Base-by-base conservation (phyloP, 1,140 invertebrate species). In the Physella acuta region DNA sequence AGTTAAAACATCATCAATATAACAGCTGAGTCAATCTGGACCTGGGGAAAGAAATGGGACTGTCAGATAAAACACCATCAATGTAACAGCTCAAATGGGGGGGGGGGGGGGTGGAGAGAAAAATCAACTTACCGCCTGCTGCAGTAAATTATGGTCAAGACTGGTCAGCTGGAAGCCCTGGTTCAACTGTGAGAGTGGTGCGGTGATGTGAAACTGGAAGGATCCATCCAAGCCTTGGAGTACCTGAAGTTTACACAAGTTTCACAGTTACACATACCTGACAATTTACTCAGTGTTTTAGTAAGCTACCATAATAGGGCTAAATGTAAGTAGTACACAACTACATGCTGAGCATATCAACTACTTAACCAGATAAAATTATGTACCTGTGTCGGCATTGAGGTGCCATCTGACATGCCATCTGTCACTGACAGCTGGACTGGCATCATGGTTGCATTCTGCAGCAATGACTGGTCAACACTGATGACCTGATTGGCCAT, bases 121-220 rank as follows among this genome's bases (percentile, higher is more conserved):
- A n/a, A n/a, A n/a, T n/a, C n/a, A n/a, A n/a, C n/a, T n/a, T n/a
- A n/a, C 71, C 11, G 85, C 80, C 63, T 85, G 84, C 5, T 79
- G 75, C n/a, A 86, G 63, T 17, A 85, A 33, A 52, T 53, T 76
- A 16, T 81, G 76, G 73, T 87, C 86, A 2, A 87, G 73, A 0
- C 84, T 83, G 17, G 66, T 16, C 26, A 59, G 36, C 24, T 68
- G 66, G 31, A 84, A 78, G 11, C 87, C 82, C 70, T 87, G 86
- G 34, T 85, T 77, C 14, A 79, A 79, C 63, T 84, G 83, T 28
- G 76, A 78, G 8, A 79, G 72, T 52, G 74, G 78, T 14, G 79
- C 81, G n/a, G 85, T 79, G 31, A 86, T 70, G 30, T 84, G 80
- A 17, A 87, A 73, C 74, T 86, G 85, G 44, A 87, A 73, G 26